Evolutionary conservation across 2,888 invertebrate species (phyloP), one percentile per base, ranked within the genome.

Genomic region (Troides oblongomaculatus): DNA sequence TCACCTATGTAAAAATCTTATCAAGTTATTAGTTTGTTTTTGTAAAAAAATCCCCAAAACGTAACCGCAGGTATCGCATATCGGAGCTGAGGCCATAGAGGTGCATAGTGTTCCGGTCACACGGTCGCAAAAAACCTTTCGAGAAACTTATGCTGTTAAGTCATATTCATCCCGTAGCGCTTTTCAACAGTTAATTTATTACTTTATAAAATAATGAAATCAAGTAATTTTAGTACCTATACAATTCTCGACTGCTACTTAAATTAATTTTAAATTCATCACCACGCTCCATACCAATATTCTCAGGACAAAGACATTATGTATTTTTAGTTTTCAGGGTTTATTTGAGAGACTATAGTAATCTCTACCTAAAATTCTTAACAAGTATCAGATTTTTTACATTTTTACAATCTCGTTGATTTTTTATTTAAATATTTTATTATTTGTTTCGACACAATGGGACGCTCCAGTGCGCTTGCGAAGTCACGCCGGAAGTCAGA

Each of bases 381-480:
- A 12, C 4, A 14, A 14, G 14, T 46, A 17, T 14, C 12, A 12
- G 12, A 12, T 14, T 46, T 46, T 46, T 46, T 8, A 14, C 14
- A 14, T 10, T 14, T 53, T 53, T 53, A n/a, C 6, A 18, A 53
- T n/a, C 53, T 53, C n/a, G 7, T 53, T 5, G 0, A 1, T 18
- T 53, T 53, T 53, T 50, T 50, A 14, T 53, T 53, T 5, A 18
- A 53, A n/a, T 6, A n/a, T 18, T n/a, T 53, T 18, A 18, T 53
- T 18, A 12, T 53, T 53, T 53, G 14, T 60, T 64, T 61, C 50
- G 43, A 68, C 70, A 56, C 60, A 50, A 60, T 14, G 79, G 80
- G 83, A 85, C 85, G 90, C 83, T 84, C 72, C 80, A 84, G 53
- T 88, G 90, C 85, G 84, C 84, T 75, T 75, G 85, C 84, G 84